These are phyloP conservation scores for Hemiscyllium ocellatum DNA, from an alignment of 2,113 vertebrate species.

Conservation along the genomic window DNA sequence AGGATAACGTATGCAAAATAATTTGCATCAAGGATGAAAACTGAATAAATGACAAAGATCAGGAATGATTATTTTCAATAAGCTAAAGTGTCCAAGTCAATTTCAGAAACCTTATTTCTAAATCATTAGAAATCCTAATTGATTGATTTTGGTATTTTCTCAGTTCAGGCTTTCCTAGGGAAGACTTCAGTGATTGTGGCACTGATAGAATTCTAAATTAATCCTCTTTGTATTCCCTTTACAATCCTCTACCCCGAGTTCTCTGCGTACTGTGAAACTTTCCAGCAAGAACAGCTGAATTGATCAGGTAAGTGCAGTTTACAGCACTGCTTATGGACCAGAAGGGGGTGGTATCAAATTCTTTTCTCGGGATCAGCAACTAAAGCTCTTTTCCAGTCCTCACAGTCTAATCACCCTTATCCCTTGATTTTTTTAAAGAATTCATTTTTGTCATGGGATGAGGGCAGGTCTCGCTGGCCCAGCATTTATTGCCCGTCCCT, in stretches of 20 bases:
- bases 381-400: neutral
- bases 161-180: neutral
- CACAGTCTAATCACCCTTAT: neutral
- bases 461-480: too few relatives aligned
- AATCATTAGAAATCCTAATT: neutral
- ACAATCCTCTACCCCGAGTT: neutral
- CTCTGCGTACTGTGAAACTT: neutral
- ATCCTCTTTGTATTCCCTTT: neutral
- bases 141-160: neutral
- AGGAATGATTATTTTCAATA: neutral
- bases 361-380: neutral
- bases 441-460: too few relatives aligned
- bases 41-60: conserved; percentile 14
- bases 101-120: neutral
- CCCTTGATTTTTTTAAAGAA: too few relatives aligned
- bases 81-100: neutral
- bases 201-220: neutral
- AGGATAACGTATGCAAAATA: neutral
- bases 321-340: neutral
- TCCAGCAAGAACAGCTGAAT: neutral
- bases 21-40: neutral
- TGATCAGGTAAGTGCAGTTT: neutral
- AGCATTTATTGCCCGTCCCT: too few relatives aligned
- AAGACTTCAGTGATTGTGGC: neutral
- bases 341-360: neutral